A percentile compares a stretch with the other conserved stretches of the same genome.
Evolutionary conservation across 2,113 vertebrate species (phyloP).

Genomic region (Baryphthengus martii): DNA sequence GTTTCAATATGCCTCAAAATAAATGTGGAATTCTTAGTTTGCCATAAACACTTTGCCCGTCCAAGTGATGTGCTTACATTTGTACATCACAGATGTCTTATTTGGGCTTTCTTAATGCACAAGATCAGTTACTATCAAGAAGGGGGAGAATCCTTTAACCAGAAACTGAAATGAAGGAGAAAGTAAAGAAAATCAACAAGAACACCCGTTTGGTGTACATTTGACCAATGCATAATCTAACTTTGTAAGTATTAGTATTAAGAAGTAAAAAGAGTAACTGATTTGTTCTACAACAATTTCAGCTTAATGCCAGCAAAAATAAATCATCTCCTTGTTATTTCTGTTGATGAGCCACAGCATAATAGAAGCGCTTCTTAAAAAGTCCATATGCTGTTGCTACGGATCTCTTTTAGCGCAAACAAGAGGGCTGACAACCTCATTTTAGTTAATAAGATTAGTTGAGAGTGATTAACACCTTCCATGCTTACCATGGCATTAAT

Average conservation of each 20-base stretch:
- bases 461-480: background rate
- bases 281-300: background rate
- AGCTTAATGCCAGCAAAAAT: background rate
- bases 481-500: background rate
- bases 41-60: background rate
- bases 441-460: conserved; percentile 18
- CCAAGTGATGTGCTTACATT: background rate
- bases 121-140: background rate
- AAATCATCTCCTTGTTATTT: background rate
- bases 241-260: background rate
- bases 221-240: background rate
- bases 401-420: background rate
- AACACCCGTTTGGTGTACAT: background rate
- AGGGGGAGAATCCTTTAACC: background rate
- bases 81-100: background rate
- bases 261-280: background rate
- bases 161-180: background rate
- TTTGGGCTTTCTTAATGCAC: background rate
- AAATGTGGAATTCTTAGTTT: background rate
- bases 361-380: background rate
- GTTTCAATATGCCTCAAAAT: background rate
- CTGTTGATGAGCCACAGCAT: background rate
- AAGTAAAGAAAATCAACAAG: background rate
- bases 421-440: background rate
- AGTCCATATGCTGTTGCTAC: background rate